These are phyloP conservation scores for Megaptera novaeangliae DNA, from an alignment of 2,113 vertebrate species.

Conservation along the genomic window DNA sequence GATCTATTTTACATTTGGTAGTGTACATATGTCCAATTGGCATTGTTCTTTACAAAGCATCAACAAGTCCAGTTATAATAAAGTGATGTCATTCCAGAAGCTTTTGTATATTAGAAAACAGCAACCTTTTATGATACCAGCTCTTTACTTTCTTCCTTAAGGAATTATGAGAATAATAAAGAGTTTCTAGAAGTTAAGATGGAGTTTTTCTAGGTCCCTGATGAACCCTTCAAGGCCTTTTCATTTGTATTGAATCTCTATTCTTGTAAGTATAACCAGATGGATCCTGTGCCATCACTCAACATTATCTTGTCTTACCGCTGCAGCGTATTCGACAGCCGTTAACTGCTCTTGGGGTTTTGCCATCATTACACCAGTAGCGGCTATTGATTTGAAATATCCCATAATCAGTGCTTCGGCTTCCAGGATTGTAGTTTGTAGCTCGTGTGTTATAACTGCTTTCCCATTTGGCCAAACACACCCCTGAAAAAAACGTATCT, in stretches of 20 bases:
- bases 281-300: neutral
- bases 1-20: no score
- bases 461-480: constrained; percentile 77
- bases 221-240: neutral
- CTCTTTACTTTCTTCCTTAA: neutral
- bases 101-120: neutral
- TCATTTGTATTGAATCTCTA: neutral
- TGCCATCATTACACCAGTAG: constrained; percentile 77
- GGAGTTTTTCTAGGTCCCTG: neutral
- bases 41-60: neutral
- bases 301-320: neutral
- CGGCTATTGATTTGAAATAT: constrained; percentile 81
- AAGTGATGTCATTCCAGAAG: neutral
- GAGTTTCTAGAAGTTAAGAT: neutral
- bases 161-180: neutral
- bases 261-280: neutral
- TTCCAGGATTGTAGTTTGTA: constrained; percentile 63
- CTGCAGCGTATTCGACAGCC: constrained; percentile 14
- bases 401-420: constrained; percentile 76
- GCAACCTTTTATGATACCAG: neutral
- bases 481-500: constrained; percentile 69
- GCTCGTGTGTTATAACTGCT: constrained; percentile 69
- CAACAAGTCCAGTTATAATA: neutral
- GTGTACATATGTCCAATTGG: no score
- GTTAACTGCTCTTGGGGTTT: neutral